Base-by-base conservation (phyloP, 2,888 invertebrate species). In the Andrena hattorfiana region DNA sequence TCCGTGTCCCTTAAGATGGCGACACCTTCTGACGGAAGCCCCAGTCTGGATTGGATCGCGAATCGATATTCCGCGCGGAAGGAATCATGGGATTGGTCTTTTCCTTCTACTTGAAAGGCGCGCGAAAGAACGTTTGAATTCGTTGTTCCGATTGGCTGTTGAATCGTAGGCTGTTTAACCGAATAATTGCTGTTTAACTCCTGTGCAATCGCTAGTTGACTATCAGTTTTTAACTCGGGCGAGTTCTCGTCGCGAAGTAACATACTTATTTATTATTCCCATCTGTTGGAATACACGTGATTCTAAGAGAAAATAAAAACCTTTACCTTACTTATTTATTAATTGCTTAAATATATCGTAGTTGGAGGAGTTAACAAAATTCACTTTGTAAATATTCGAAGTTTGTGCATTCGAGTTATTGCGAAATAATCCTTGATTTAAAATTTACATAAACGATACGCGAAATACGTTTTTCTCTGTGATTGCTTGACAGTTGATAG, bases 1-100 rank as follows among this genome's bases (percentile, higher is more conserved):
- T 63, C 42, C 51, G 10, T n/a, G 16, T 10, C 67, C 51, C 78
- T 23, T 56, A 6, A 85, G 87, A 85, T 87, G 87, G 89, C 85
- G 83, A 76, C 89, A 89, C 86, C 51, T 28, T 63, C 69, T 60
- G 30, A 66, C 32, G 0, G 23, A 68, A 74, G 16, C 13, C 23
- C 0, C 8, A 32, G 26, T 56, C n/a, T n/a, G 20, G 42, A 64
- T 73, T 72, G 73, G 73, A 76, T 76, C 70, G 64, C 26, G 67
- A 62, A 81, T 67, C 62, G 63, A 62, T 77, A 67, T 56, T 30
- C 8, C 7, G 20, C 26, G 56, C 35, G 64, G 26, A 66, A 51
- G 56, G 56, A 32, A 51, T 75, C 23, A 1, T 26, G 48, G 42
- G 62, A 69, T 42, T 48, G 51, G 3, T 26, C 8, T 30, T 48